Conservation (phyloP, 2,797 vertebrate genomes). For the Pristis pectinata region DNA sequence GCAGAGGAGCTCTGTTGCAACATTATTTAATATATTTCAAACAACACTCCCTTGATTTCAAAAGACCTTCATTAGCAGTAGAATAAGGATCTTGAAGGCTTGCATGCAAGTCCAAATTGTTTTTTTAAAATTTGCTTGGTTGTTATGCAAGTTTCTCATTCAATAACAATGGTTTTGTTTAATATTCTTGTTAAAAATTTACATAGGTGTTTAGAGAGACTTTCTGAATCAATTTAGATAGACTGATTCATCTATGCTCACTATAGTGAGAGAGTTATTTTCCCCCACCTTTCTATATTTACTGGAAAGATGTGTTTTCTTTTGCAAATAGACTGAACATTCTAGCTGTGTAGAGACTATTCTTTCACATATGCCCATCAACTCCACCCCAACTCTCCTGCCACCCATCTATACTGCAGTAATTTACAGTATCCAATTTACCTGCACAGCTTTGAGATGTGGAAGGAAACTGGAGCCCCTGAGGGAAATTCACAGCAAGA, state of each 20-base stretch:
- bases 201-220: background rate
- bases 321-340: background rate
- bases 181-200: background rate
- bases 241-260: background rate
- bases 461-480: no score
- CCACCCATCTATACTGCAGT: no score
- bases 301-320: background rate
- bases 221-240: background rate
- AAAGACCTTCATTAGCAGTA: no score
- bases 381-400: no score
- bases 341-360: background rate
- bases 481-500: no score
- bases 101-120: no score
- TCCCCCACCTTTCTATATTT: background rate
- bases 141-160: no score
- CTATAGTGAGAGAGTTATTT: background rate
- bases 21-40: no score
- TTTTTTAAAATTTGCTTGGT: background rate
- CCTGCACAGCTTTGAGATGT: no score
- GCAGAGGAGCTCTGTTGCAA: no score
- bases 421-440: background rate
- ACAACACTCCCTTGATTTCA: no score
- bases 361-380: background rate
- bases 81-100: no score
- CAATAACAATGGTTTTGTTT: background rate